Evolutionary conservation across 1,140 invertebrate species (phyloP), one percentile per base, ranked within the genome.

Genomic region (Megathymus violae): DNA sequence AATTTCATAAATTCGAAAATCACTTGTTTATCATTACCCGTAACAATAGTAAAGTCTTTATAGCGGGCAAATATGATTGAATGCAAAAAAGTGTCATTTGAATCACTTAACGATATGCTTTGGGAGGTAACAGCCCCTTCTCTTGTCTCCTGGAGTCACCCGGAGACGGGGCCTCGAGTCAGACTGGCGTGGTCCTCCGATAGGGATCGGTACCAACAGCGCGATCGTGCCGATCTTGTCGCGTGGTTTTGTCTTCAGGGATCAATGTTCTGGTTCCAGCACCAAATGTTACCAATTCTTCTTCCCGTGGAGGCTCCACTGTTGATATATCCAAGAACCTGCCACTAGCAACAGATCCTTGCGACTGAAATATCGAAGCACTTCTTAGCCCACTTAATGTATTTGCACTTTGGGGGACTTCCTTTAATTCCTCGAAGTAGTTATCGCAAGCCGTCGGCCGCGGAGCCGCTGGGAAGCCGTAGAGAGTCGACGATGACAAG

Each of bases 391-490:
- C 90, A 38, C 85, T 87, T 14, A 91, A 68, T 0, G 89, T 89
- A 48, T 90, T 91, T 3, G 88, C 87, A 67, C 86, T 91, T 67
- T 90, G 88, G 10, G 91, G 86, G 6, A 91, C 82, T 50, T 92
- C 91, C 60, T 89, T 87, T 44, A 89, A 91, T 48, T 91, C 89
- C 22, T 91, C 85, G 56, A 91, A 91, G 54, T 89, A 89, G 78
- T 85, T 89, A 41, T 89, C 87, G 51, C 85, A 88, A 6, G 85
- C 87, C 0, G 85, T 89, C 11, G 86, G 85, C 46, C 86, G 66
- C 4, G 92, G 92, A 9, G 91, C 92, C 6, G 92, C 92, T 36
- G 91, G 92, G 62, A 93, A 93, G 13, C 93, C 93, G 65, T 93
- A 93, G 13, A 91, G 69, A 13, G 87, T 91, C 2, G 92, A 92